These are phyloP conservation scores for Leptopilina boulardi DNA, from an alignment of 1,140 invertebrate species.

Conservation along the genomic window DNA sequence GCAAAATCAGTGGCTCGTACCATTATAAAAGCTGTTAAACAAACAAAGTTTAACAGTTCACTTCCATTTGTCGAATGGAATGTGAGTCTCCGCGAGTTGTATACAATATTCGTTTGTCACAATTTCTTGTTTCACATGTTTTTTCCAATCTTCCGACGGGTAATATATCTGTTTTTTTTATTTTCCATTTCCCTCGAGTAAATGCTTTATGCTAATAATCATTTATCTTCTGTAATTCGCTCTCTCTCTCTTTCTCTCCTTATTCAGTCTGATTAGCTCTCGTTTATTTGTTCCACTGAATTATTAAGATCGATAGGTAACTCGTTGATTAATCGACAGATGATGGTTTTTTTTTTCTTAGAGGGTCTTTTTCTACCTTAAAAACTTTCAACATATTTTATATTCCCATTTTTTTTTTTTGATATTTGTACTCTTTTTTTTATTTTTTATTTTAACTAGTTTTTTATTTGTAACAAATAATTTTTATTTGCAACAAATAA, in stretches of 20 bases:
- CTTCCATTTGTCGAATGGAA: constrained; percentile 13
- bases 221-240: background rate
- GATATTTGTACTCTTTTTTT: background rate
- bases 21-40: constrained; percentile 22
- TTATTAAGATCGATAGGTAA: background rate
- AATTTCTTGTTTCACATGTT: constrained; percentile 40
- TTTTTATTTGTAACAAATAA: too few species aligned
- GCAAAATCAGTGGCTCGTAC: constrained; percentile 13
- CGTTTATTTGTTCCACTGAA: background rate
- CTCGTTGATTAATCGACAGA: background rate
- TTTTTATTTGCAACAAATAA: too few species aligned
- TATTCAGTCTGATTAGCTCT: background rate
- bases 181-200: background rate
- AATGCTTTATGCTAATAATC: background rate
- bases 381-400: background rate
- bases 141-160: constrained; percentile 22
- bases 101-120: background rate
- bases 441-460: too few species aligned
- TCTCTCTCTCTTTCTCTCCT: background rate
- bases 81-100: background rate
- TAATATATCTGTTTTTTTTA: background rate
- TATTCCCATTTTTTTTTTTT: background rate
- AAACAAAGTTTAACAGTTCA: constrained; percentile 24
- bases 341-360: background rate
- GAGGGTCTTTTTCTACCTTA: background rate